Base-by-base conservation (phyloP, 2,113 vertebrate species). In the Lichenostomus cassidix region DNA sequence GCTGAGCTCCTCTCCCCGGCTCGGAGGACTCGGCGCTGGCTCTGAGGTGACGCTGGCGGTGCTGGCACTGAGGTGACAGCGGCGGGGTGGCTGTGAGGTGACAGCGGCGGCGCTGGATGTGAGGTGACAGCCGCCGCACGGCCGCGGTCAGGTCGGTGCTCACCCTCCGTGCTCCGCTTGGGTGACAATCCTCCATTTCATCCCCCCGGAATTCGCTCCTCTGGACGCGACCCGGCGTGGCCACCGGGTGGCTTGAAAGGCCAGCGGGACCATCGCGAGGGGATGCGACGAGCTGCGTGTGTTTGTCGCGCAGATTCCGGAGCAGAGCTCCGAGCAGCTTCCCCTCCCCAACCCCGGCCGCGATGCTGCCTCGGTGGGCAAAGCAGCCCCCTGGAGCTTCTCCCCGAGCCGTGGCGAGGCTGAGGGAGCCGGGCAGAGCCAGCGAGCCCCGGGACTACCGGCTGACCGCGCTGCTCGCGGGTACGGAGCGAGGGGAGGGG, bases 301-400 rank as follows among this genome's bases (percentile, higher is more conserved):
- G 94, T 95, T 93, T 74, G 90, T 83, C 62, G 28, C 96, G 13
- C 85, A 76, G 92, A 90, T 94, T 29, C 53, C 11, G 80, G 71
- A 63, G 83, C 79, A 62, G 29, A 14, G 81, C 91, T 89, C 73
- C 29, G 7, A 68, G 82, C 86, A 7, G 11, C 33, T 37, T 11
- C 39, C 11, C 39, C 9, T 39, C 69, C 90, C 55, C 20, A 13
- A 22, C 25, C 25, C 23, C 88, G 15, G 68, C 77, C 62, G 53
- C 53, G 9, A 91, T 94, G 94, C 58, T 88, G 41, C 93, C 92
- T 37, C 73, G 73, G 81, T 89, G 94, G 94, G 81, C 87, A 5
- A 76, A 87, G 81, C 86, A 55, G 37, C 92, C 85, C 42, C 41
- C 63, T 0, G 90, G 90, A 50, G 33, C 65, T 17, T 9, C 93